Evolutionary conservation across 2,113 vertebrate genomes (phyloP), one percentile per base, ranked within the genome.

Genomic region (Notechis scutatus): DNA sequence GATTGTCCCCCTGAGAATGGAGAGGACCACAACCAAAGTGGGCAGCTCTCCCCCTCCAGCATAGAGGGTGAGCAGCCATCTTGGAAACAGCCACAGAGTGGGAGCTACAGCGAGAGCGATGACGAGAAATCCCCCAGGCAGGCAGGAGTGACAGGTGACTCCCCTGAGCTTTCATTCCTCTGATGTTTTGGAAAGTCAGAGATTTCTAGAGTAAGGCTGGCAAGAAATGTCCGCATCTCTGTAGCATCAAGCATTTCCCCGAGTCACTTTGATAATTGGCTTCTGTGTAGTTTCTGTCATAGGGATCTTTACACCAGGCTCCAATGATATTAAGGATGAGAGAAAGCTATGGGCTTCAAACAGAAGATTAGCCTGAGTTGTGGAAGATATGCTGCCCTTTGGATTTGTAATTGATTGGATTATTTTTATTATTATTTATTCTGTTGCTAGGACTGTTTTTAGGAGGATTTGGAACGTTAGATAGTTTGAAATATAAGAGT

Each of bases 1-100:
- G 99, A 99, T 64, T 96, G 96, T 94, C 91, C 97, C 23, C 90
- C 98, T 95, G 97, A 98, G 95, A 98, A 98, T 0, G 98, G 98
- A 85, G 98, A 98, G 93, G 98, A 97, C 90, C 97, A 85, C 0
- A 85, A 94, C 69, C 92, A 94, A 56, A 96, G 92, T 0, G 97
- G 96, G 34, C 95, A 97, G 69, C 96, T 57, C 52, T 97, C 92
- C 2, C 97, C 96, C 39, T 45, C 96, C 97, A 95, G 96, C n/a
- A 94, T 94, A 0, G 95, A 97, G 1, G 96, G 97, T 1, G 96
- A 97, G 52, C 96, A 12, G 0, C 97, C 88, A 42, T 94, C 96
- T 1, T 95, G 94, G 95, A 98, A 98, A 90, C 96, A 97, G 92
- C 95, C 94, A 0, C 96, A 96, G 92, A 96, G 97, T 95, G 94